Evolutionary conservation across 2,797 vertebrate species (phyloP).

Genomic region (Octomys mimax): DNA sequence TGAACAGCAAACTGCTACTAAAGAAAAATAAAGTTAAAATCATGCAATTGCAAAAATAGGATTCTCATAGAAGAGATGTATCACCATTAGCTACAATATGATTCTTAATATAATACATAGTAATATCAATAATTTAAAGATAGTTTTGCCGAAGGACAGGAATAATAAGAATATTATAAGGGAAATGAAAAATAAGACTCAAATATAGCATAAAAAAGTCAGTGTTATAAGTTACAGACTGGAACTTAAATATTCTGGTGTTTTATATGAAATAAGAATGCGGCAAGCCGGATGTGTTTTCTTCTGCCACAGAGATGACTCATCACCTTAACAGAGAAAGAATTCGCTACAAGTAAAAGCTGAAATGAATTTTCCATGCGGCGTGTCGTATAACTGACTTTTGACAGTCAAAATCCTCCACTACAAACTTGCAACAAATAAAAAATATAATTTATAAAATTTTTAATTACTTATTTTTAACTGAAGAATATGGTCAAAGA

Average conservation of each 20-base stretch:
- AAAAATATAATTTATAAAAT: background rate
- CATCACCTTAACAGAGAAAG: background rate
- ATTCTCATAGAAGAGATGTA: background rate
- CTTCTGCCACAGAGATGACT: background rate
- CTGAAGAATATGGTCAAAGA: background rate
- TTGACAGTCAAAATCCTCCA: background rate
- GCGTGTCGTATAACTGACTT: background rate
- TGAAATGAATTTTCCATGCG: background rate
- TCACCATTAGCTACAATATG: background rate
- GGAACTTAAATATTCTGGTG: background rate
- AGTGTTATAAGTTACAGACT: background rate
- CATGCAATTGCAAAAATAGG: background rate
- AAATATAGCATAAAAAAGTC: slow-evolving; percentile 7
- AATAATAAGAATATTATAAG: slow-evolving; percentile 12
- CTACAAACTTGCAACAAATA: slow-evolving; percentile 13
- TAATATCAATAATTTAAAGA: slow-evolving; percentile 29
- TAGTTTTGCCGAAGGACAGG: background rate
- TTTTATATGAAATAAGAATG: background rate
- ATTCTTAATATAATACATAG: background rate
- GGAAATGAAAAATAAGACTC: background rate
- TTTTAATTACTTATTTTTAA: background rate
- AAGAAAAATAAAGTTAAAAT: background rate
- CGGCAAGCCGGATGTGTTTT: background rate
- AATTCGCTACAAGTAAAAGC: slow-evolving; percentile 21
- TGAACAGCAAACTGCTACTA: background rate